A percentile compares a stretch with the other conserved stretches of the same genome.
Evolutionary conservation across 2,113 vertebrate genomes (phyloP).

Genomic region (Epinephelus cyanopodus): DNA sequence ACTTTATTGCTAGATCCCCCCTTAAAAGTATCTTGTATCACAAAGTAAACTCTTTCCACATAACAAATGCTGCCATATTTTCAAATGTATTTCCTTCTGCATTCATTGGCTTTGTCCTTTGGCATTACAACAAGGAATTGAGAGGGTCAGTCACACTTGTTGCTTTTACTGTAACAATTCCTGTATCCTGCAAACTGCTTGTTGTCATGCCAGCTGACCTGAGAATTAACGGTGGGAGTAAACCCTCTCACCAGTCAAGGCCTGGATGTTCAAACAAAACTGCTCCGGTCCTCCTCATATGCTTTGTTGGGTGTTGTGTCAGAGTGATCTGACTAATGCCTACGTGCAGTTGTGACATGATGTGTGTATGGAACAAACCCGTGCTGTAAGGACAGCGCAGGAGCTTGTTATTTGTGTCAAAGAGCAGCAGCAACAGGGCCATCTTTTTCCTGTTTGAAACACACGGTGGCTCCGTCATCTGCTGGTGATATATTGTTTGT

Average conservation of each 20-base stretch:
- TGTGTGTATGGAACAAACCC: constrained; percentile 34
- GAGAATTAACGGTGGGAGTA: constrained; percentile 36
- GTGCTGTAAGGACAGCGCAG: background rate
- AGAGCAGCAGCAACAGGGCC: background rate
- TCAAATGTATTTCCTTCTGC: constrained; percentile 13
- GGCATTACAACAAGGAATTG: constrained; percentile 17
- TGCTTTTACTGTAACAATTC: constrained; percentile 32
- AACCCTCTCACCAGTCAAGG: constrained; percentile 39
- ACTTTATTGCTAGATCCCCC: background rate
- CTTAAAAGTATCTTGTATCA: background rate
- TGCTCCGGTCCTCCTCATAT: constrained; percentile 4
- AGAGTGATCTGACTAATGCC: constrained; percentile 25
- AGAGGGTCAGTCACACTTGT: background rate
- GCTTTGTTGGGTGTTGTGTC: constrained; percentile 13
- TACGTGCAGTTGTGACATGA: background rate
- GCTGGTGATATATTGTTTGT: constrained; percentile 15
- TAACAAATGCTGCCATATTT: background rate
- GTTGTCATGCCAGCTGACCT: constrained; percentile 67
- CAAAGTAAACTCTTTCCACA: background rate
- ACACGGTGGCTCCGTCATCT: background rate
- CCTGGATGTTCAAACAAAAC: constrained; percentile 41
- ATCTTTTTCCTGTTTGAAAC: constrained; percentile 33
- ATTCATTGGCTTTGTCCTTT: constrained; percentile 11
- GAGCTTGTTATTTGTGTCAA: constrained; percentile 13
- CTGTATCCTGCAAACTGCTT: constrained; percentile 52